Evolutionary conservation across 2,888 invertebrate genomes (phyloP).

Genomic region (Pteria penguin): DNA sequence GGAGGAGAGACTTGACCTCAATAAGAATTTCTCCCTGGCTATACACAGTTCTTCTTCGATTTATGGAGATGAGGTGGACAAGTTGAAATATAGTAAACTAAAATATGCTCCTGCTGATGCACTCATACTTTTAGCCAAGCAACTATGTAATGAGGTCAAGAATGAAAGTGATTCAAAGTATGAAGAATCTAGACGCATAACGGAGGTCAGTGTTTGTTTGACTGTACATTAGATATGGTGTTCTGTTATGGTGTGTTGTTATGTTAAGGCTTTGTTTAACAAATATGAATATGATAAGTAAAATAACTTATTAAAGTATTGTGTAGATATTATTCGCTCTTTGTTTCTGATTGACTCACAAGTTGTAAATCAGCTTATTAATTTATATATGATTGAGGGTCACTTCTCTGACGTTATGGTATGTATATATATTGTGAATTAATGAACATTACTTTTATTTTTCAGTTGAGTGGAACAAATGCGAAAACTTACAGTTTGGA

Average conservation of each 20-base stretch:
- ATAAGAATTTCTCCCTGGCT: background rate
- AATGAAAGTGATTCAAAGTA: background rate
- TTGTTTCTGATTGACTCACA: too few relatives aligned
- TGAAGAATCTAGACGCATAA: background rate
- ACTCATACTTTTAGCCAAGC: background rate
- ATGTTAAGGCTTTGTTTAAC: too few relatives aligned
- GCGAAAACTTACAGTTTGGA: background rate
- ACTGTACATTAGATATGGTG: background rate
- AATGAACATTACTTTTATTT: too few relatives aligned
- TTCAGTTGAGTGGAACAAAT: too few relatives aligned
- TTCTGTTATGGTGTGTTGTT: too few relatives aligned
- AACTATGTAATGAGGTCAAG: background rate
- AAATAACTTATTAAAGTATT: too few relatives aligned
- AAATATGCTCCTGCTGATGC: background rate
- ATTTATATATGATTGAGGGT: too few relatives aligned
- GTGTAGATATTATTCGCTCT: too few relatives aligned
- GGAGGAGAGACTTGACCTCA: background rate
- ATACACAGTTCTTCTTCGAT: background rate
- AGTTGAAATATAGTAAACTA: background rate
- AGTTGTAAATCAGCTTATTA: too few relatives aligned
- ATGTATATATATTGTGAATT: too few relatives aligned
- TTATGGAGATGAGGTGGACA: background rate
- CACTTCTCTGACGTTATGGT: too few relatives aligned
- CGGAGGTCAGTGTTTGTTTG: background rate
- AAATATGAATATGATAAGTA: too few relatives aligned